Evolutionary conservation across 2,888 invertebrate species (phyloP).

Genomic region (Lypha dubia): DNA sequence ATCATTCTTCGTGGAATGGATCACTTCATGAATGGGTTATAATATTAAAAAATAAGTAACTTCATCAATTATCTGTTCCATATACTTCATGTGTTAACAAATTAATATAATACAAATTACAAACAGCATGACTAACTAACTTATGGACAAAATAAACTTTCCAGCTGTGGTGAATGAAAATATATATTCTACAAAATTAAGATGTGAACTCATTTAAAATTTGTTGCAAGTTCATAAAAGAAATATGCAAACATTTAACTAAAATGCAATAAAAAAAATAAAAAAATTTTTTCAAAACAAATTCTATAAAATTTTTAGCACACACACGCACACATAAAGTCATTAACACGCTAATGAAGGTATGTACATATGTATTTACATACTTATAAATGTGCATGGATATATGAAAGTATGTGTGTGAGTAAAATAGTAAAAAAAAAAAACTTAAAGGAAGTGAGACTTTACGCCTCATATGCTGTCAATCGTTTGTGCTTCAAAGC

Average conservation of each 20-base stretch:
- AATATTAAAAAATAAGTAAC: neutral
- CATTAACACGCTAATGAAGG: neutral
- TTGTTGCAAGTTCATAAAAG: slow-evolving; percentile 70
- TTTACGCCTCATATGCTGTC: slow-evolving; percentile 74
- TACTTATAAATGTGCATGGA: no score
- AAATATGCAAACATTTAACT: slow-evolving; percentile 41
- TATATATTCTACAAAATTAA: slow-evolving; percentile 67
- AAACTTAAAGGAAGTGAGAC: slow-evolving; percentile 72
- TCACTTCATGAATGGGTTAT: no score
- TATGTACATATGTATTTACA: neutral
- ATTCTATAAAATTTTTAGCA: slow-evolving; percentile 25
- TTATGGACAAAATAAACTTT: neutral
- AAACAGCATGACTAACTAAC: neutral
- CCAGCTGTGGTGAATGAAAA: neutral
- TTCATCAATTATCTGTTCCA: neutral
- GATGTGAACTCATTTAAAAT: slow-evolving; percentile 74
- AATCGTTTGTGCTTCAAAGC: slow-evolving; percentile 72
- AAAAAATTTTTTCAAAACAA: slow-evolving; percentile 17
- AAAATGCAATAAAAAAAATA: slow-evolving; percentile 11
- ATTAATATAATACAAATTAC: neutral
- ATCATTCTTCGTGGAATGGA: no score
- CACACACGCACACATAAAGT: slow-evolving; percentile 1
- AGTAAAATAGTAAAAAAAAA: slow-evolving; percentile 23
- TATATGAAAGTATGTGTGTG: no score
- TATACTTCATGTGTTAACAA: no score